These are phyloP conservation scores for Mobula hypostoma DNA, from an alignment of 2,113 vertebrate species.

Conservation along the genomic window DNA sequence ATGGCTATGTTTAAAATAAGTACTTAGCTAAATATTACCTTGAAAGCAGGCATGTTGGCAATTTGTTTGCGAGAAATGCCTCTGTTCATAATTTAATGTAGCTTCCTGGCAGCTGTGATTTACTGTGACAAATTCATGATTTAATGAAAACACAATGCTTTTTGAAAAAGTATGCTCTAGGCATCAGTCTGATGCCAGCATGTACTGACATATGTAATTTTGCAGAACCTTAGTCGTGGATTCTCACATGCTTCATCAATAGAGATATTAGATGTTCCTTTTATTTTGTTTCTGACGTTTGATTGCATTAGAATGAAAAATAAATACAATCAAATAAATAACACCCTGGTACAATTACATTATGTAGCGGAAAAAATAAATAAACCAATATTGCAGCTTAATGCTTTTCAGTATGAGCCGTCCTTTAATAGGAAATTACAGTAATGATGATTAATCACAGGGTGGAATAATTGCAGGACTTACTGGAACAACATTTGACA, in stretches of 20 bases:
- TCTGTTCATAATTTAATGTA: slow-evolving; percentile 33
- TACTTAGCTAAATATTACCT: slow-evolving; percentile 33
- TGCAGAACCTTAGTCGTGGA: background rate
- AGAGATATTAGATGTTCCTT: background rate
- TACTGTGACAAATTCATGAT: slow-evolving; percentile 24
- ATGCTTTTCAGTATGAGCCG: slow-evolving; percentile 15
- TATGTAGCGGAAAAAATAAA: background rate
- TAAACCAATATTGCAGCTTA: slow-evolving; percentile 21
- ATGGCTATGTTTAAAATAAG: slow-evolving; percentile 17
- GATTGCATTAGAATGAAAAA: slow-evolving; percentile 11
- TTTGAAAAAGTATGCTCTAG: background rate
- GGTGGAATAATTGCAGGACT: slow-evolving; percentile 2
- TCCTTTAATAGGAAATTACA: background rate
- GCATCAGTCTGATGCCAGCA: background rate
- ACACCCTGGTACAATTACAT: background rate
- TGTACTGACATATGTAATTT: slow-evolving; percentile 27
- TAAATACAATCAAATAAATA: background rate
- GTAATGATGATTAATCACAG: slow-evolving; percentile 30
- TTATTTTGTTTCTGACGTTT: background rate
- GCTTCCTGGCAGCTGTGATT: slow-evolving; percentile 27
- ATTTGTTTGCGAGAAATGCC: background rate
- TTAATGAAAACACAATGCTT: slow-evolving; percentile 35
- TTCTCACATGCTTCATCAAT: too few relatives aligned
- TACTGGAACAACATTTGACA: slow-evolving; percentile 12
- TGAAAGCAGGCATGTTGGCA: slow-evolving; percentile 34